Conservation (phyloP, 2,113 vertebrate species). For the Periophthalmus modestus region DNA sequence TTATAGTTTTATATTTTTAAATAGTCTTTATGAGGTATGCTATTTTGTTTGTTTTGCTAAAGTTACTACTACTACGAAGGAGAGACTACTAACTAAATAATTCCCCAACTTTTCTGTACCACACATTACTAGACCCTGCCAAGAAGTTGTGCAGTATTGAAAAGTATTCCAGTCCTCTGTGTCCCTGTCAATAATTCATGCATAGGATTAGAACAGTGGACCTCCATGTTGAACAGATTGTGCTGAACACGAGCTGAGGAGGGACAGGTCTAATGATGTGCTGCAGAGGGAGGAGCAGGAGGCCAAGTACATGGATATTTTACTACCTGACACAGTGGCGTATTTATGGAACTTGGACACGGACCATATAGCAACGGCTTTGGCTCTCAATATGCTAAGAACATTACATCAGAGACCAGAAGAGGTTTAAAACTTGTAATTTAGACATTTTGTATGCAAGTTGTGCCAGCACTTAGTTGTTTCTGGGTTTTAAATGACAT, state of each 20-base stretch:
- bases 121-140: neutral
- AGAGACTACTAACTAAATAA: too few relatives aligned
- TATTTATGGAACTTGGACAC: neutral
- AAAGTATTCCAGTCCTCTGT: neutral
- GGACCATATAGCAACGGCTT: neutral
- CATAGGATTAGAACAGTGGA: neutral
- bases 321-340: neutral
- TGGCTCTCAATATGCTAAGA: neutral
- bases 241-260: neutral
- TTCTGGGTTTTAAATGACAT: too few relatives aligned
- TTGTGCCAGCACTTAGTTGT: too few relatives aligned
- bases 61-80: too few relatives aligned
- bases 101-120: too few relatives aligned
- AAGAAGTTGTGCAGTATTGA: neutral
- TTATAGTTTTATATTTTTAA: too few relatives aligned
- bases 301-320: neutral
- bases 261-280: neutral
- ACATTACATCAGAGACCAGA: too few relatives aligned
- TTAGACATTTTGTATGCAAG: too few relatives aligned
- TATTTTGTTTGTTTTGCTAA: too few relatives aligned
- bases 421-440: too few relatives aligned
- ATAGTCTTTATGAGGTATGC: too few relatives aligned
- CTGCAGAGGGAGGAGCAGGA: neutral
- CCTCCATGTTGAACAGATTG: neutral
- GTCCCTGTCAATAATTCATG: neutral